Evolutionary conservation across 2,888 invertebrate genomes (phyloP).

Genomic region (Cryptophagus acutangulus): DNA sequence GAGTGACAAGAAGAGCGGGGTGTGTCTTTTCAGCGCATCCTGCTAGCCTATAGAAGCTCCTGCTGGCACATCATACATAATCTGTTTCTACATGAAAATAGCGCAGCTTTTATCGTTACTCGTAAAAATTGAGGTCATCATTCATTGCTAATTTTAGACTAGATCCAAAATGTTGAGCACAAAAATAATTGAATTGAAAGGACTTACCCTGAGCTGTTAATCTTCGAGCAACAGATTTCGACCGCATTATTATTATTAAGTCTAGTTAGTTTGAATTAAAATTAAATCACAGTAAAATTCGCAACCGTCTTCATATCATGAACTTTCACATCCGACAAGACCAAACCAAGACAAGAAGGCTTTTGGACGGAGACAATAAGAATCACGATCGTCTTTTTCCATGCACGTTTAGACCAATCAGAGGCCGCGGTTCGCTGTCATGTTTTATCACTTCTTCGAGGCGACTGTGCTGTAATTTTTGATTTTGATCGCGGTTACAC

Average conservation of each 20-base stretch:
- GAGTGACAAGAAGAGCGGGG: conserved; percentile 10
- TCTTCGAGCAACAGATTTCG: conserved; percentile 66
- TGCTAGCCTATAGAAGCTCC: conserved; percentile 7
- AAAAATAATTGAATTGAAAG: too few relatives aligned
- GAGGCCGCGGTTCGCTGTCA: conserved; percentile 45
- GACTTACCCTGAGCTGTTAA: conserved; percentile 64
- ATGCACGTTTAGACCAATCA: conserved; percentile 42
- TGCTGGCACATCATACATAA: too few relatives aligned
- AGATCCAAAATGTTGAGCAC: too few relatives aligned
- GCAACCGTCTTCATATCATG: conserved; percentile 34
- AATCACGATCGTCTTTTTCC: conserved; percentile 44
- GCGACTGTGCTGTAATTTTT: conserved; percentile 46
- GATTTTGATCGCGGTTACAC: conserved; percentile 41
- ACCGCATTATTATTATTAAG: conserved; percentile 60
- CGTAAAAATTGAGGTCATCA: too few relatives aligned
- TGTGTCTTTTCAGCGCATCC: conserved; percentile 13
- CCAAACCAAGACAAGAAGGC: conserved; percentile 31
- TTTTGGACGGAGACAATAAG: conserved; percentile 41
- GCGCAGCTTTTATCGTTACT: too few relatives aligned
- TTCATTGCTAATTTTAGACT: too few relatives aligned
- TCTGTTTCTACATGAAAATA: too few relatives aligned
- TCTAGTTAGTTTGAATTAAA: conserved; percentile 18
- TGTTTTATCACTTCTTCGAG: conserved; percentile 49
- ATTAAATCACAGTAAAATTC: conserved; percentile 22
- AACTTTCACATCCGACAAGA: conserved; percentile 33